Evolutionary conservation across 1,140 invertebrate genomes (phyloP).

Genomic region (Luehdorfia chinensis): DNA sequence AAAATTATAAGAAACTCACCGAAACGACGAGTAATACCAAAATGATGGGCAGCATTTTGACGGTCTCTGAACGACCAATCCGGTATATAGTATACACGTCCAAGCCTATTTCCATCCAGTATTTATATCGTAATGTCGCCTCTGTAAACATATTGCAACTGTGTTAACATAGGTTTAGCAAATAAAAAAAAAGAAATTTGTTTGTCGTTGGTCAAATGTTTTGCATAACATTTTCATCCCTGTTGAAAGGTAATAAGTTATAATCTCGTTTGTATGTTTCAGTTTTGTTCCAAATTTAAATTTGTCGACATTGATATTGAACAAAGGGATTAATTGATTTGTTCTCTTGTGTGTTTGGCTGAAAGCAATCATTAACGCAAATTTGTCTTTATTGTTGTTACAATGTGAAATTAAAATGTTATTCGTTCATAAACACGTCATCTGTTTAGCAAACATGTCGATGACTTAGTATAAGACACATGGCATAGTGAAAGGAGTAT

Average conservation of each 20-base stretch:
- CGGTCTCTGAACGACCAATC: constrained; percentile 35
- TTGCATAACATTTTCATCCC: neutral
- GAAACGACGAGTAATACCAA: constrained; percentile 34
- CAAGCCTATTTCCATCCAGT: constrained; percentile 14
- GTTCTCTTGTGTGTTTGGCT: constrained; percentile 25
- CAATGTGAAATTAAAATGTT: constrained; percentile 39
- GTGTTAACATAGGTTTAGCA: constrained; percentile 23
- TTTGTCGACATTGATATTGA: constrained; percentile 12
- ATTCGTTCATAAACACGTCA: constrained; percentile 26
- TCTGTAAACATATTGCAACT: constrained; percentile 28
- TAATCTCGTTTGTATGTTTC: neutral
- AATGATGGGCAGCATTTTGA: constrained; percentile 39
- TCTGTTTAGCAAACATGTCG: constrained; percentile 29
- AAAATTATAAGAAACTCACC: constrained; percentile 33
- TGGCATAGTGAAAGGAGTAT: no score
- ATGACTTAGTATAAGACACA: no score
- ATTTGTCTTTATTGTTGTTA: constrained; percentile 23
- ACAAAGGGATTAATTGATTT: constrained; percentile 37
- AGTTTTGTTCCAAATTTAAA: neutral
- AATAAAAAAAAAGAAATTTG: neutral
- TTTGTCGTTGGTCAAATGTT: neutral
- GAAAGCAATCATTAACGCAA: constrained; percentile 23
- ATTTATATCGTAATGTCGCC: constrained; percentile 35
- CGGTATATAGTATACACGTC: constrained; percentile 47
- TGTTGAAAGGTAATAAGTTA: neutral